A percentile compares a stretch with the other conserved stretches of the same genome.
phyloP scores from a whole-genome alignment of 2,113 vertebrate species.

The Prunella himalayana region DNA sequence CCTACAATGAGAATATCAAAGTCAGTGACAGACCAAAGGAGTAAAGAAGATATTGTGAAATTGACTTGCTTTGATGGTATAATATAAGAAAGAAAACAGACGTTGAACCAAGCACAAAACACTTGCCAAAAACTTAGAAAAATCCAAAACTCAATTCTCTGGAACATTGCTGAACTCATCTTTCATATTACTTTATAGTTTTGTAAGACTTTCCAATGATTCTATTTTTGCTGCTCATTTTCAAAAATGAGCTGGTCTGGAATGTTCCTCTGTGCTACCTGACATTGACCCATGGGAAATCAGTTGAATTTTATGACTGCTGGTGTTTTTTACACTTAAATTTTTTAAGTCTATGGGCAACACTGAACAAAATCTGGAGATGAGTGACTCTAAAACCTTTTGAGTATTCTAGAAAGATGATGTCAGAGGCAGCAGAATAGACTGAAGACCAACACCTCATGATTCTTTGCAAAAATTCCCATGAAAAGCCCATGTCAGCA shows the following conservation, averaged over 20 bases:
- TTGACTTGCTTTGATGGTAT: neutral
- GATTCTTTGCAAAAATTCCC: neutral
- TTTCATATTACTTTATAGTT: neutral
- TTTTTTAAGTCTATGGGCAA: neutral
- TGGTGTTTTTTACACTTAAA: neutral
- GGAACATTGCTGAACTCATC: neutral
- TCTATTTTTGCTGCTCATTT: neutral
- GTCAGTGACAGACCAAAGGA: neutral
- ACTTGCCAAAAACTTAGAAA: neutral
- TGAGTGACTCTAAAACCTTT: neutral
- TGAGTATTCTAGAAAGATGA: fast-evolving
- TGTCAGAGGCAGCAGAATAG: neutral
- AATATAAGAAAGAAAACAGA: neutral
- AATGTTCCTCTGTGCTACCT: neutral
- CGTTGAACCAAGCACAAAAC: neutral
- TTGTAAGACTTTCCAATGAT: neutral
- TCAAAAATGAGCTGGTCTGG: neutral
- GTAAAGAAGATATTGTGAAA: neutral
- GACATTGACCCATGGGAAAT: neutral
- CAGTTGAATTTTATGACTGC: neutral
- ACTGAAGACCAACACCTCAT: neutral
- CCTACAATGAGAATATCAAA: conserved; percentile 6
- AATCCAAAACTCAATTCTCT: neutral
- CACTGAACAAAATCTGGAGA: neutral
- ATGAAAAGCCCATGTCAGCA: neutral